phyloP scores from a whole-genome alignment of 2,797 vertebrate species.

The Sebastes hopkinsi region DNA sequence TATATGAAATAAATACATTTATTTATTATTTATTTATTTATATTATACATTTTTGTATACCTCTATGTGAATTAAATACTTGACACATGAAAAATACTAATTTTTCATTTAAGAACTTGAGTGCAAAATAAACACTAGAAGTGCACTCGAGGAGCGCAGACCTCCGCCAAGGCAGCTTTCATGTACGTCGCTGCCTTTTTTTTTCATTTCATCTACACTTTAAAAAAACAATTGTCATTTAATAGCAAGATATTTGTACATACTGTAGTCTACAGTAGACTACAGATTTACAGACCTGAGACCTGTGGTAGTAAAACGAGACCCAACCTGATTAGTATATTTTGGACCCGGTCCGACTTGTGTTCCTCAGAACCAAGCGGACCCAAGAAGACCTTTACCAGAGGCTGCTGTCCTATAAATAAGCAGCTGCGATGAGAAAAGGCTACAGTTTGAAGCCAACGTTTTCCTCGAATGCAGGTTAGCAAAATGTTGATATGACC shows the following conservation, averaged over 20 bases:
- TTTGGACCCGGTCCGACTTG: neutral
- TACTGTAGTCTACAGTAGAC: no score
- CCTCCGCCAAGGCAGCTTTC: no score
- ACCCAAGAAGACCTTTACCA: neutral
- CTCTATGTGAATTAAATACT: no score
- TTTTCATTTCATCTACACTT: neutral
- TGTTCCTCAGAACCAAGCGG: neutral
- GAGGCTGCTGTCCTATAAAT: neutral
- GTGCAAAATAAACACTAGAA: no score
- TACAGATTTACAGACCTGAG: neutral
- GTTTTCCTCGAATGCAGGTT: neutral
- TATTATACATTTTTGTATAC: no score
- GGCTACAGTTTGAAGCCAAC: neutral
- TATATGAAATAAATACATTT: no score
- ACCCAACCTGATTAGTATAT: neutral
- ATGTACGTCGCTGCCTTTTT: no score
- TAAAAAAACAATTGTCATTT: neutral
- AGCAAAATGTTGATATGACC: slow-evolving; percentile 1
- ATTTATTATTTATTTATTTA: no score
- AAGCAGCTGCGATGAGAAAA: neutral
- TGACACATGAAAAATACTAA: no score
- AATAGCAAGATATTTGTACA: neutral
- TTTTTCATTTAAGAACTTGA: no score
- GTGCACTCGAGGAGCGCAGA: no score
- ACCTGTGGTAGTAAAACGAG: neutral